Conservation (phyloP, 1,140 invertebrate species). For the Pollicipes pollicipes region DNA sequence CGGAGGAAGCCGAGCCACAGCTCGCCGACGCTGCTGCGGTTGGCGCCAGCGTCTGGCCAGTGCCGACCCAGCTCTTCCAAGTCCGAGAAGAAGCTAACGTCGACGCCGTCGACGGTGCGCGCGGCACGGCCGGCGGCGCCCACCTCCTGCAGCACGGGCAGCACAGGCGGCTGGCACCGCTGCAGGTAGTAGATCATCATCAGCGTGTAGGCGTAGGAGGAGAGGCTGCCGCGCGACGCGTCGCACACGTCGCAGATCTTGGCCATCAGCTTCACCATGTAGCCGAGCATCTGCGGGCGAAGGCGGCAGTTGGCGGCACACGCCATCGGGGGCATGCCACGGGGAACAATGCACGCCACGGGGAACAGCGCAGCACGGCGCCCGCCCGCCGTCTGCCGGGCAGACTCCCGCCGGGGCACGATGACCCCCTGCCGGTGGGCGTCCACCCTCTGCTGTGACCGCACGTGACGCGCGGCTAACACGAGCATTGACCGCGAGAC, state of each 20-base stretch:
- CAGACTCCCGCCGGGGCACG: too few relatives aligned
- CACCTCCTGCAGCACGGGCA: constrained; percentile 43
- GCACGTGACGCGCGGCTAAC: too few relatives aligned
- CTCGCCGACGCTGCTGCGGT: constrained; percentile 31
- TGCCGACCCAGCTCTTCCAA: constrained; percentile 25
- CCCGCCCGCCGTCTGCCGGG: too few relatives aligned
- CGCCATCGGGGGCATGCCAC: too few relatives aligned
- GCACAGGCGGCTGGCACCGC: constrained; percentile 36
- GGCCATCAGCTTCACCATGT: constrained; percentile 38
- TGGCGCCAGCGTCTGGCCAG: constrained; percentile 31
- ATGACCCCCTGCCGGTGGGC: too few relatives aligned
- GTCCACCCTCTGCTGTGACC: too few relatives aligned
- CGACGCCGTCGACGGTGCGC: constrained; percentile 30
- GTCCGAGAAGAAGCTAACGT: constrained; percentile 32
- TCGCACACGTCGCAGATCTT: constrained; percentile 44
- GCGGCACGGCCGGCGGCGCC: constrained; percentile 9
- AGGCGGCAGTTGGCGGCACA: neutral
- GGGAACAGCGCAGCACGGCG: too few relatives aligned
- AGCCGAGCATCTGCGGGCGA: constrained; percentile 30
- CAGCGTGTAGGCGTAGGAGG: constrained; percentile 43
- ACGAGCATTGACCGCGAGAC: too few relatives aligned
- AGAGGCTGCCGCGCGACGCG: constrained; percentile 41
- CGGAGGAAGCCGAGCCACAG: constrained; percentile 36
- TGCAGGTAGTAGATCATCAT: constrained; percentile 43
- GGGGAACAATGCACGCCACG: too few relatives aligned